phyloP scores from a whole-genome alignment of 2,113 vertebrate genomes.

The Brienomyrus brachyistius region DNA sequence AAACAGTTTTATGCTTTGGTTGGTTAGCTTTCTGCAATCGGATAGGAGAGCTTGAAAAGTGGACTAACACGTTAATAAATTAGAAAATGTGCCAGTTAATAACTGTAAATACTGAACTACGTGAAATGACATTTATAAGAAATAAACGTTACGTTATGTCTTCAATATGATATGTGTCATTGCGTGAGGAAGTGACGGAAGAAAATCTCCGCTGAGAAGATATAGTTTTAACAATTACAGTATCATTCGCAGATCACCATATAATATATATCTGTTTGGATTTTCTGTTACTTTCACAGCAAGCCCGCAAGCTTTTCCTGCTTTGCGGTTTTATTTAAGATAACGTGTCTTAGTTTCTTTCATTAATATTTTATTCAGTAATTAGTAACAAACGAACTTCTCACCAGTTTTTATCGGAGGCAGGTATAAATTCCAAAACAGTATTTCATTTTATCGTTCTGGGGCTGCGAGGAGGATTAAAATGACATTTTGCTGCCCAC shows the following conservation, averaged over 20 bases:
- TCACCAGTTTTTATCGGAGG: neutral
- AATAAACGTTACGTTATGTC: neutral
- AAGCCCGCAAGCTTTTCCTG: neutral
- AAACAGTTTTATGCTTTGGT: neutral
- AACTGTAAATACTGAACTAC: neutral
- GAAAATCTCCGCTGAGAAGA: neutral
- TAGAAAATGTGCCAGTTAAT: neutral
- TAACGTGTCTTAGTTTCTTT: neutral
- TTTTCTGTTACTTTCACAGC: neutral
- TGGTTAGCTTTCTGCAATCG: neutral
- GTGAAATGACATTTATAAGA: neutral
- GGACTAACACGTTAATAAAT: neutral
- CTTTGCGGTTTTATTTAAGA: neutral
- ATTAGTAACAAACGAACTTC: neutral
- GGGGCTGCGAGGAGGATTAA: neutral
- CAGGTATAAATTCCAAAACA: neutral
- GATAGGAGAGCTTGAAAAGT: neutral
- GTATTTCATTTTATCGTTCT: neutral
- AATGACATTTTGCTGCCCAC: neutral
- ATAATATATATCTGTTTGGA: neutral
- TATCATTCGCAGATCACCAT: neutral
- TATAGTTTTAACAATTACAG: neutral
- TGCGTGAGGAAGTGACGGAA: neutral
- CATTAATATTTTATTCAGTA: neutral
- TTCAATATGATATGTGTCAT: neutral